phyloP scores from a whole-genome alignment of 2,113 vertebrate genomes.

The Steatornis caripensis region DNA sequence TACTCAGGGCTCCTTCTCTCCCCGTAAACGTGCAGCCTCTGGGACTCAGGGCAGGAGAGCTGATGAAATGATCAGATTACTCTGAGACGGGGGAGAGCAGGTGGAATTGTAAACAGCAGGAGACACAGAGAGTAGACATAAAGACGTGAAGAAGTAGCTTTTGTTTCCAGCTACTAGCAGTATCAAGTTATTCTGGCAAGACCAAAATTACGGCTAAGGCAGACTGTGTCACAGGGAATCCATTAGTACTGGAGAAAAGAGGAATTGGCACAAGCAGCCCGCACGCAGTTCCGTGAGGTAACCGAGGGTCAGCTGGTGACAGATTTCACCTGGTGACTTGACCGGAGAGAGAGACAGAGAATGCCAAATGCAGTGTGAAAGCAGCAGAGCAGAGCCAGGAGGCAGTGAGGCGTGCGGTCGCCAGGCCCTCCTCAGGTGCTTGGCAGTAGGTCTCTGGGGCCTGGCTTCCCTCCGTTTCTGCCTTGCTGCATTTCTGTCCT shows the following conservation, averaged over 20 bases:
- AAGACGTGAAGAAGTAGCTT: background rate
- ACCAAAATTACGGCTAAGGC: background rate
- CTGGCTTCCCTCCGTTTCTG: background rate
- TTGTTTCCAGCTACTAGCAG: conserved; percentile 13
- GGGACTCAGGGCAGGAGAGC: background rate
- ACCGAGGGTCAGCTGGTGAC: rapidly evolving
- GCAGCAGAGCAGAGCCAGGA: background rate
- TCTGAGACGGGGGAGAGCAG: background rate
- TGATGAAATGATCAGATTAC: background rate
- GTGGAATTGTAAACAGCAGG: background rate
- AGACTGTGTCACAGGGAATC: background rate
- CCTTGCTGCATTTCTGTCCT: background rate
- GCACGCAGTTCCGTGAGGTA: background rate
- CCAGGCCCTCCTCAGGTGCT: background rate
- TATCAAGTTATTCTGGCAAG: background rate
- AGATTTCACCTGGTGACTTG: background rate
- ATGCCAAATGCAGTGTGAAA: background rate
- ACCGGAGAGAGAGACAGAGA: background rate
- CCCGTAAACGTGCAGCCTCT: background rate
- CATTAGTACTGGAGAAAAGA: background rate
- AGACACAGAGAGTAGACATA: background rate
- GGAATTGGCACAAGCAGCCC: background rate
- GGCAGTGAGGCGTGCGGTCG: rapidly evolving
- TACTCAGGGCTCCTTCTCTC: background rate
- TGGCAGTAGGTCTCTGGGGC: background rate